Percentiles rank a stretch among this genome's conserved stretches.
phyloP scores from a whole-genome alignment of 1,140 invertebrate species.

The Drosophila insularis region DNA sequence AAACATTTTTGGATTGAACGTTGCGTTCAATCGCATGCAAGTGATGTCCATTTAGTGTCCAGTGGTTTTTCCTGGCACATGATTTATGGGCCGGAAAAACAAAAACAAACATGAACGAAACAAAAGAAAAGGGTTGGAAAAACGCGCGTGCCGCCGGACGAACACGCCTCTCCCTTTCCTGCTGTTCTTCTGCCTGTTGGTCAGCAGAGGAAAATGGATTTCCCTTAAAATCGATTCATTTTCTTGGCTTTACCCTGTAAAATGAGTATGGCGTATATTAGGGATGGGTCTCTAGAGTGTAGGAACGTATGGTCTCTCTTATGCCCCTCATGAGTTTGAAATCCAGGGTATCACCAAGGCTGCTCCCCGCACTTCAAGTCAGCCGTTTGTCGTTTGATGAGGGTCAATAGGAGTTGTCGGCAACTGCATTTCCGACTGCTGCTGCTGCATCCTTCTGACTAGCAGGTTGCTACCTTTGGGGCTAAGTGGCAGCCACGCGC shows the following conservation, averaged over 20 bases:
- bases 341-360: background rate
- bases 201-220: slow-evolving; percentile 28
- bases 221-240: slow-evolving; percentile 65
- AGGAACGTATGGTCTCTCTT: too few relatives aligned
- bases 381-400: slow-evolving; percentile 32
- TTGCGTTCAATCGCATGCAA: slow-evolving; percentile 2
- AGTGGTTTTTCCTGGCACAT: slow-evolving; percentile 30
- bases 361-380: background rate
- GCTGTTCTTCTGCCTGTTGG: background rate
- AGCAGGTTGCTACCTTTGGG: slow-evolving; percentile 36
- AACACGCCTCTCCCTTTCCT: slow-evolving; percentile 26
- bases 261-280: background rate
- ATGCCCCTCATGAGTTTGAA: too few relatives aligned
- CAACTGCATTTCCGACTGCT: slow-evolving; percentile 30
- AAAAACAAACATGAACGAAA: slow-evolving; percentile 24
- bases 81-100: slow-evolving; percentile 38
- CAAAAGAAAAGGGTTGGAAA: slow-evolving; percentile 23
- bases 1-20: background rate
- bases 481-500: slow-evolving; percentile 54
- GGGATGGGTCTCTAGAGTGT: too few relatives aligned
- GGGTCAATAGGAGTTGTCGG: slow-evolving; percentile 63
- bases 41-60: slow-evolving; percentile 35
- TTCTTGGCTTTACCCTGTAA: background rate
- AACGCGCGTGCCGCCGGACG: slow-evolving; percentile 29
- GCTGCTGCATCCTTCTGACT: background rate